A percentile compares a stretch with the other conserved stretches of the same genome.
Evolutionary conservation across 2,888 invertebrate genomes (phyloP).

Genomic region (Ceraclea dissimilis): DNA sequence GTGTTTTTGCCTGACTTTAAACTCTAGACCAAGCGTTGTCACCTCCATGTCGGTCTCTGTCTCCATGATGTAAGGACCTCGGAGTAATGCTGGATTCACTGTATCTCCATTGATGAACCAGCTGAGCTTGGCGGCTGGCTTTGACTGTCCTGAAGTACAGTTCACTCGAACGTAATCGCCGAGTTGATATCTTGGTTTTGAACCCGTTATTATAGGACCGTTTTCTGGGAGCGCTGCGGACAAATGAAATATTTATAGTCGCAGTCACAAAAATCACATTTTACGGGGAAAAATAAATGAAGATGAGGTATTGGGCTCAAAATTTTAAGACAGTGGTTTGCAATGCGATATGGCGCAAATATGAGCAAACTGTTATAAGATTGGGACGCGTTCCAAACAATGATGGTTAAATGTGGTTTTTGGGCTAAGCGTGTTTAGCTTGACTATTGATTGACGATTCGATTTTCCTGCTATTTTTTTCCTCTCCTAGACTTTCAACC

Average conservation of each 20-base stretch:
- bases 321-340: neutral
- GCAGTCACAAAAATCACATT: no score
- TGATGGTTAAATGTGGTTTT: no score
- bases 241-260: conserved; percentile 6
- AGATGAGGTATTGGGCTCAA: neutral
- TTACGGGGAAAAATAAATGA: neutral
- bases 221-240: conserved; percentile 68
- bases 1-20: conserved; percentile 72
- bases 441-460: no score
- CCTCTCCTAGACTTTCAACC: no score
- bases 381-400: no score
- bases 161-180: conserved; percentile 76
- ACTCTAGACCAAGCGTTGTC: conserved; percentile 69
- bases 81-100: conserved; percentile 47
- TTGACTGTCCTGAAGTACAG: conserved; percentile 76
- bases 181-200: conserved; percentile 72
- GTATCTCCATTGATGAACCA: conserved; percentile 86
- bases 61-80: conserved; percentile 43
- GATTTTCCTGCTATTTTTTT: no score
- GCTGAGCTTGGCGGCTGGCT: conserved; percentile 73
- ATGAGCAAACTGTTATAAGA: no score
- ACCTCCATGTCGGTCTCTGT: conserved; percentile 64
- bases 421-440: no score
- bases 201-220: conserved; percentile 76
- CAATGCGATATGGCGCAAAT: no score